Percentiles rank a stretch among this genome's conserved stretches.
Conservation (phyloP, 2,888 invertebrate genomes). For the Lamellibrachia columna region DNA sequence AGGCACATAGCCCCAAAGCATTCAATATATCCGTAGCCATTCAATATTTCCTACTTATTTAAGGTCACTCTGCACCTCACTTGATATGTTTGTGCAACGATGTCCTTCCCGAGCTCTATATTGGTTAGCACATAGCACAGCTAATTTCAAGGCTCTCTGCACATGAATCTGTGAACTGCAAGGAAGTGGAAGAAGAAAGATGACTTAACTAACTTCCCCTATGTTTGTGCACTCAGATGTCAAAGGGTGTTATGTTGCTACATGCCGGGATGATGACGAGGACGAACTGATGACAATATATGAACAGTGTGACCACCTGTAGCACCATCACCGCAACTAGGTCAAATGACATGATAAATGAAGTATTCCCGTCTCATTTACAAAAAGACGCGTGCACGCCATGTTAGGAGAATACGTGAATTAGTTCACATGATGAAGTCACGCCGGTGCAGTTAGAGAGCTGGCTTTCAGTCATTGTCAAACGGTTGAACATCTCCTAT, state of each 20-base stretch:
- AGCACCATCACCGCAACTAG: background rate
- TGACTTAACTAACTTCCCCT: no score
- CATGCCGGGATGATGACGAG: background rate
- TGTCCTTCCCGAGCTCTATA: no score
- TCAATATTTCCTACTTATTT: no score
- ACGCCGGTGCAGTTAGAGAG: background rate
- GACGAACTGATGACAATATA: background rate
- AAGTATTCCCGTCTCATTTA: background rate
- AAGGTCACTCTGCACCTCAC: no score
- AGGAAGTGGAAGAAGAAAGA: no score
- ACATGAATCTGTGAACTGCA: no score
- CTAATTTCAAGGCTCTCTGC: background rate
- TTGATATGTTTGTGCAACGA: no score
- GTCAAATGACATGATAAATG: background rate
- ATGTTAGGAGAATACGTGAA: background rate
- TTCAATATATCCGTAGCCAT: no score
- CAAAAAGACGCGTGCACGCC: background rate
- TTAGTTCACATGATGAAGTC: background rate
- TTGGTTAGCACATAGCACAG: no score
- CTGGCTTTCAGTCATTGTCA: background rate
- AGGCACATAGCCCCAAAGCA: no score
- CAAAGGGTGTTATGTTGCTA: no score
- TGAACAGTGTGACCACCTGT: background rate
- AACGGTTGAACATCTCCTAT: background rate
- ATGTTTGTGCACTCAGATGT: no score